A percentile compares a stretch with the other conserved stretches of the same genome.
These are phyloP conservation scores for Helicoverpa zea DNA, from an alignment of 1,140 invertebrate genomes.

Conservation along the genomic window DNA sequence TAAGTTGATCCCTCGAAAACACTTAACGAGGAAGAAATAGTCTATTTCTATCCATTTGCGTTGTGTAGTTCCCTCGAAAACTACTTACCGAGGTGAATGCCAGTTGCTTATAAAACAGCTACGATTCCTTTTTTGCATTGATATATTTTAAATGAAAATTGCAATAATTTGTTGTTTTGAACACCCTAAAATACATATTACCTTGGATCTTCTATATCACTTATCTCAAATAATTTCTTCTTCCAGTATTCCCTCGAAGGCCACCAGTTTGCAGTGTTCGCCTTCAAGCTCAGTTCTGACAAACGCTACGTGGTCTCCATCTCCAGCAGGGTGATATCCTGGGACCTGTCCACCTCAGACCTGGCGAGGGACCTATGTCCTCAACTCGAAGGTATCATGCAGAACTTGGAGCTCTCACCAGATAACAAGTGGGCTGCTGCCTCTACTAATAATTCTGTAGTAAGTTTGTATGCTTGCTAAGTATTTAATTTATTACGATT, in stretches of 20 bases:
- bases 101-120: too few relatives aligned
- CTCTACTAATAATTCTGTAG: conserved; percentile 98
- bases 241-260: conserved; percentile 97
- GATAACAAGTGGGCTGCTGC: conserved; percentile 99
- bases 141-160: too few relatives aligned
- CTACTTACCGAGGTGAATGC: too few relatives aligned
- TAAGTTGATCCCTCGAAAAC: too few relatives aligned
- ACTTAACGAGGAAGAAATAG: too few relatives aligned
- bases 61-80: too few relatives aligned
- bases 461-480: conserved; percentile 68
- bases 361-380: conserved; percentile 96
- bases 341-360: conserved; percentile 98
- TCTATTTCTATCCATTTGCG: too few relatives aligned
- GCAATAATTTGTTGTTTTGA: too few relatives aligned
- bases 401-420: conserved; percentile 96
- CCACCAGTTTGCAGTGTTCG: conserved; percentile 99
- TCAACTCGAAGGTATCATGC: conserved; percentile 98
- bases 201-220: neutral
- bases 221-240: conserved; percentile 9
- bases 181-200: too few relatives aligned
- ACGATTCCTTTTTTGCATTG: too few relatives aligned
- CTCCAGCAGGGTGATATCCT: conserved; percentile 98
- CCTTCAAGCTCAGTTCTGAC: conserved; percentile 96
- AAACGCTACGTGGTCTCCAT: conserved; percentile 98
- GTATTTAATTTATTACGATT: too few relatives aligned